These are phyloP conservation scores for Heliocidaris erythrogramma DNA, from an alignment of 35 echinoderm and acorn worm species.

Conservation along the genomic window DNA sequence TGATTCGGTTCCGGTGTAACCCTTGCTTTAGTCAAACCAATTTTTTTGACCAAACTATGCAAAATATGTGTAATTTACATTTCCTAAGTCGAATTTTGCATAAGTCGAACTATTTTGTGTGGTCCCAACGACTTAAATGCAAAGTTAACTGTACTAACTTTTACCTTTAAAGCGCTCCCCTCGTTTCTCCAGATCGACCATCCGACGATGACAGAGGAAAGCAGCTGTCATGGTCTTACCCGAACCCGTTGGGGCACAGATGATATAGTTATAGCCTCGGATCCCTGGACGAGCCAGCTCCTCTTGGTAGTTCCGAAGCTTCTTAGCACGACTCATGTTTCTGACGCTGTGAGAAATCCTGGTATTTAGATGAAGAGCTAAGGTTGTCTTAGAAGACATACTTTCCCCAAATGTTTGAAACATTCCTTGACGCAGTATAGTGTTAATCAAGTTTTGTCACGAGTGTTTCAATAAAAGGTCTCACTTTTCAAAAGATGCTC, in stretches of 20 bases:
- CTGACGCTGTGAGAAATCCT: not conserved
- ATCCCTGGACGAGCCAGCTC: constrained; percentile 59
- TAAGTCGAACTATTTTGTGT: no score
- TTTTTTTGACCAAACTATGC: no score
- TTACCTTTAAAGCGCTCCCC: constrained; percentile 47
- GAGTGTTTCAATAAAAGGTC: not conserved
- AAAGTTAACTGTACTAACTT: no score
- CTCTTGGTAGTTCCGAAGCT: constrained; percentile 58
- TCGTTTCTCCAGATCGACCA: not conserved
- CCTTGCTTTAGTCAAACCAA: no score
- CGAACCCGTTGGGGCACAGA: constrained; percentile 74
- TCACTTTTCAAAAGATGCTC: not conserved
- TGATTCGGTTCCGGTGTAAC: no score
- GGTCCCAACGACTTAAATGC: no score
- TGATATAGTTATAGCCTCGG: constrained; percentile 64
- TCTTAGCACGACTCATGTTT: not conserved
- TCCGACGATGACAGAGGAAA: constrained; percentile 38
- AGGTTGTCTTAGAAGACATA: not conserved
- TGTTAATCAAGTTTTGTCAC: not conserved
- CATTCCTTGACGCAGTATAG: not conserved
- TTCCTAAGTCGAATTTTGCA: no score
- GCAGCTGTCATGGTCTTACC: constrained; percentile 66
- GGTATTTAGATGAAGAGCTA: not conserved
- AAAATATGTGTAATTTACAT: no score
- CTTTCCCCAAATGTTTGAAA: not conserved